phyloP scores from a whole-genome alignment of 1,140 invertebrate species.

The Lasaia peninsularis region DNA sequence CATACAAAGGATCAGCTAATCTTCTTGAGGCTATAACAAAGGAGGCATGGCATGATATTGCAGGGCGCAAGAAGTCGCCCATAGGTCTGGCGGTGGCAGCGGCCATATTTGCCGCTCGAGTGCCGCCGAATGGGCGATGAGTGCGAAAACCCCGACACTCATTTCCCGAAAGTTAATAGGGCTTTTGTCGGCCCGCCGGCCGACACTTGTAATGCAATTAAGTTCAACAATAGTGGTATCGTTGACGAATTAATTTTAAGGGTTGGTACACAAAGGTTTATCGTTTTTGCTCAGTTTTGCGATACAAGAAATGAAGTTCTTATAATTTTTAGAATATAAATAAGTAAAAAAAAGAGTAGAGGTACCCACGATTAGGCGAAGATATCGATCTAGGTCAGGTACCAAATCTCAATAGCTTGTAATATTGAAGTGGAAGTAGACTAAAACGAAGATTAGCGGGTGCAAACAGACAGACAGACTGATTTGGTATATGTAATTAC shows the following conservation, averaged over 20 bases:
- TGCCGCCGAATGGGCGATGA: slow-evolving; percentile 42
- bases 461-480: too few species aligned
- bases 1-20: slow-evolving; percentile 59
- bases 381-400: too few species aligned
- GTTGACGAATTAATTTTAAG: slow-evolving; percentile 64
- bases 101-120: slow-evolving; percentile 66
- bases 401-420: too few species aligned
- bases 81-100: slow-evolving; percentile 57
- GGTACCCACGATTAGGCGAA: too few species aligned
- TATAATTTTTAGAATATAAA: neutral
- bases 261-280: slow-evolving; percentile 6
- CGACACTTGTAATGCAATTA: slow-evolving; percentile 75
- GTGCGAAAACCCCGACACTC: slow-evolving; percentile 58
- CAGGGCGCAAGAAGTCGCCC: slow-evolving; percentile 42
- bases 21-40: slow-evolving; percentile 55
- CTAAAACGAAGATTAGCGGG: too few species aligned
- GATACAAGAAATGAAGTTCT: neutral
- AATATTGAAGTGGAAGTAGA: too few species aligned
- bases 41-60: slow-evolving; percentile 28
- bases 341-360: too few species aligned
- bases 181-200: slow-evolving; percentile 59
- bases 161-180: slow-evolving; percentile 70
- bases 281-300: neutral
- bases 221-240: slow-evolving; percentile 63
- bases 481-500: too few species aligned